Percentiles rank a stretch among this genome's conserved stretches.
phyloP scores from a whole-genome alignment of 2,113 vertebrate species.

The Prunella himalayana region DNA sequence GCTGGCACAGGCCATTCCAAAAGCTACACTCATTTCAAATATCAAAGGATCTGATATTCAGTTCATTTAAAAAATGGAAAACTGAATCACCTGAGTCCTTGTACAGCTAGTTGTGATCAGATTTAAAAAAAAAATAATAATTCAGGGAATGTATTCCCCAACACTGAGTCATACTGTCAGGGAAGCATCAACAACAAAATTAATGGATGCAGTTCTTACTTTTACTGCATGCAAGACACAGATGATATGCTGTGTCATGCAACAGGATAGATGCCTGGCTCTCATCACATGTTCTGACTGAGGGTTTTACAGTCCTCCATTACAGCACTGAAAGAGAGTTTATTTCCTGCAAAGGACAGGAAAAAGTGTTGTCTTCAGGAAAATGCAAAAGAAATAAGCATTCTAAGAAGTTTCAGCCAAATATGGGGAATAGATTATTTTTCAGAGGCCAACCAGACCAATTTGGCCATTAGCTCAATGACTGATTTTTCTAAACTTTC shows the following conservation, averaged over 20 bases:
- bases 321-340: background rate
- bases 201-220: background rate
- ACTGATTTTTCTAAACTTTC: background rate
- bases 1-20: background rate
- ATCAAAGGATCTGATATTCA: background rate
- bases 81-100: background rate
- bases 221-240: background rate
- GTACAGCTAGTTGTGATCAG: background rate
- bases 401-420: background rate
- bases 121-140: background rate
- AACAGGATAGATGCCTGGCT: background rate
- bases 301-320: background rate
- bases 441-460: background rate
- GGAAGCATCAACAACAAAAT: background rate
- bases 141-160: background rate
- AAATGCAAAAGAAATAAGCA: background rate
- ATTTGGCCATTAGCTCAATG: background rate
- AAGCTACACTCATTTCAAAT: background rate
- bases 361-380: background rate
- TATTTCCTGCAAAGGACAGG: background rate
- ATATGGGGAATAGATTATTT: background rate
- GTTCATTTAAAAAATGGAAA: background rate
- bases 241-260: fast-evolving
- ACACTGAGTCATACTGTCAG: background rate
- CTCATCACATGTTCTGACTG: background rate